These are phyloP conservation scores for Adrianichthys oophorus DNA, from an alignment of 2,797 vertebrate species.

Conservation along the genomic window DNA sequence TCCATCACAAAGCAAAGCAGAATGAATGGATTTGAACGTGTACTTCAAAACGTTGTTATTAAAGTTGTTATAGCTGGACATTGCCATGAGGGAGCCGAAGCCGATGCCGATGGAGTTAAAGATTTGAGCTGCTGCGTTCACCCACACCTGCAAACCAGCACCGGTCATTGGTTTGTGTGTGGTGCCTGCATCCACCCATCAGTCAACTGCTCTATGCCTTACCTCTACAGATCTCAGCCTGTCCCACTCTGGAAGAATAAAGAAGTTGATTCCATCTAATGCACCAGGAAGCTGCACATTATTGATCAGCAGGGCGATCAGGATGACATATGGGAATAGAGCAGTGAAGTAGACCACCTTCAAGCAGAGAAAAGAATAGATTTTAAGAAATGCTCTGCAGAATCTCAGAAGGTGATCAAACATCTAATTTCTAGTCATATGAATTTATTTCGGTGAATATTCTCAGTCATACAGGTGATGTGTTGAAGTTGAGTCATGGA, in stretches of 20 bases:
- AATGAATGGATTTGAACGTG: not conserved
- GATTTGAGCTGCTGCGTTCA: slow-evolving; percentile 82
- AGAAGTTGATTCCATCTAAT: slow-evolving; percentile 74
- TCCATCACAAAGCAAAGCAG: not conserved
- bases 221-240: slow-evolving; percentile 75
- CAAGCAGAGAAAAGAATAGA: slow-evolving; percentile 17
- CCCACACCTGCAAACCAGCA: slow-evolving; percentile 74
- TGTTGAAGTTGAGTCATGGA: no score
- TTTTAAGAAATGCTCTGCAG: no score
- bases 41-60: slow-evolving; percentile 82
- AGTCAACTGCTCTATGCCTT: not conserved
- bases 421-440: no score
- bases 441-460: no score
- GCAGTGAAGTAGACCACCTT: slow-evolving; percentile 82
- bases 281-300: slow-evolving; percentile 80
- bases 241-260: slow-evolving; percentile 77
- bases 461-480: no score
- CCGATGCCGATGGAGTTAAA: slow-evolving; percentile 84
- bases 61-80: slow-evolving; percentile 83
- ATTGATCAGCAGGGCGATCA: slow-evolving; percentile 79
- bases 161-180: not conserved
- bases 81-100: slow-evolving; percentile 78
- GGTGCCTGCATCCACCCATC: not conserved
- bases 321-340: slow-evolving; percentile 78
- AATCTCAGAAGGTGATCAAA: no score